phyloP scores from a whole-genome alignment of 2,113 vertebrate genomes.

The Nipponia nippon region DNA sequence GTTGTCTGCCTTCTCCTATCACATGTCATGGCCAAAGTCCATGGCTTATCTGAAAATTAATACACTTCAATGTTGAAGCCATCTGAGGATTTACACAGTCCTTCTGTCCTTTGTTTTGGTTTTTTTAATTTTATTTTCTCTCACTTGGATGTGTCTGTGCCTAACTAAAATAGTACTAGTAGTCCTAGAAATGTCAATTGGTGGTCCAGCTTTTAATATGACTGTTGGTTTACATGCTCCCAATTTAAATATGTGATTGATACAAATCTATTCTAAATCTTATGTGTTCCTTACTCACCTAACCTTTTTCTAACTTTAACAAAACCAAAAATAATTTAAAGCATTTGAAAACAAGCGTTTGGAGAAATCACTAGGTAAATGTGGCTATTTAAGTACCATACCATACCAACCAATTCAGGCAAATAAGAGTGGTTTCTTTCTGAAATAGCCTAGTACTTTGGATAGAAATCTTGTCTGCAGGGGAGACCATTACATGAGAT shows the following conservation, averaged over 20 bases:
- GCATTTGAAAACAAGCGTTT: conserved; percentile 9
- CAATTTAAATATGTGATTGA: not conserved
- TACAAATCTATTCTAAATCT: not conserved
- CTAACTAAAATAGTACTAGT: not conserved
- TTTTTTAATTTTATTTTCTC: not conserved
- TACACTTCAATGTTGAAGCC: not conserved
- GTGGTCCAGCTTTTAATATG: not conserved
- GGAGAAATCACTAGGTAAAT: conserved; percentile 8
- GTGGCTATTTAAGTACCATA: not conserved
- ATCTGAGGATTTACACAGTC: not conserved
- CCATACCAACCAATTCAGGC: conserved; percentile 1
- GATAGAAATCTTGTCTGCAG: conserved; percentile 12
- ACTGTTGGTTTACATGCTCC: not conserved
- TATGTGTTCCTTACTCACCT: not conserved
- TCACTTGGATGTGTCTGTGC: not conserved
- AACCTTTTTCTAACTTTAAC: not conserved
- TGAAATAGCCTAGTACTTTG: not conserved
- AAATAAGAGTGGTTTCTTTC: conserved; percentile 23
- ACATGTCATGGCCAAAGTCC: not conserved
- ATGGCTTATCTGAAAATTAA: not conserved
- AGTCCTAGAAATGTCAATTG: not conserved
- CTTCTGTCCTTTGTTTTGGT: not conserved
- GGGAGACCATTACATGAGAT: conserved; percentile 17
- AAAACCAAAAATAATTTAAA: not conserved
- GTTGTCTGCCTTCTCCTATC: not conserved